These are phyloP conservation scores for Cynocephalus volans DNA, from an alignment of 2,113 vertebrate genomes.

Conservation along the genomic window DNA sequence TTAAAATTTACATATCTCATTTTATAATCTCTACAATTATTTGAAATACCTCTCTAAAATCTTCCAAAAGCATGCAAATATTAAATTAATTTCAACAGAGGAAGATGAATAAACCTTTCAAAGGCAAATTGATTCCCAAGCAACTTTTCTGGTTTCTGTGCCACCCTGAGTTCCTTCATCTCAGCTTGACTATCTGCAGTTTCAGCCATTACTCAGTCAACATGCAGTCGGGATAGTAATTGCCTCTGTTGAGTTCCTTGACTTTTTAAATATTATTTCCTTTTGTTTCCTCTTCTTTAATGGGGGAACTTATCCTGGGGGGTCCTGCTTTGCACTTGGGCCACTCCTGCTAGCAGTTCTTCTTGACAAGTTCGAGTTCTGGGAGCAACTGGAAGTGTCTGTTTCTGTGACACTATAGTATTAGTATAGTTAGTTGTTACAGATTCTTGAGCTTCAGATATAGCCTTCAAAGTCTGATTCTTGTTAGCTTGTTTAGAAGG, in stretches of 20 bases:
- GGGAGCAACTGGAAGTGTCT: constrained; percentile 97
- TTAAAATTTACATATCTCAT: too few relatives aligned
- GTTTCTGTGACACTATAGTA: constrained; percentile 94
- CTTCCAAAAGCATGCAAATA: too few relatives aligned
- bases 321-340: constrained; percentile 93
- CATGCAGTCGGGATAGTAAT: too few relatives aligned
- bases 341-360: constrained; percentile 93
- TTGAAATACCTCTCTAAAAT: too few relatives aligned
- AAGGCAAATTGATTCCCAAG: too few relatives aligned
- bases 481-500: constrained; percentile 99
- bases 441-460: constrained; percentile 98
- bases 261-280: constrained; percentile 81
- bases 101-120: too few relatives aligned
- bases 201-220: too few relatives aligned
- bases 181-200: constrained; percentile 78
- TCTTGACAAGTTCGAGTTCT: constrained; percentile 93
- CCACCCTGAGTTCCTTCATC: constrained; percentile 85
- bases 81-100: constrained; percentile 88
- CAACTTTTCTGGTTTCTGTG: constrained; percentile 92
- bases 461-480: constrained; percentile 98
- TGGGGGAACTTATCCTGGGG: constrained; percentile 89
- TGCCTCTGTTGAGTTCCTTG: too few relatives aligned
- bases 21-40: too few relatives aligned
- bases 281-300: constrained; percentile 89
- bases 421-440: constrained; percentile 95